Base-by-base conservation (phyloP, 2,797 vertebrate species). In the Lagocephalus sceleratus region DNA sequence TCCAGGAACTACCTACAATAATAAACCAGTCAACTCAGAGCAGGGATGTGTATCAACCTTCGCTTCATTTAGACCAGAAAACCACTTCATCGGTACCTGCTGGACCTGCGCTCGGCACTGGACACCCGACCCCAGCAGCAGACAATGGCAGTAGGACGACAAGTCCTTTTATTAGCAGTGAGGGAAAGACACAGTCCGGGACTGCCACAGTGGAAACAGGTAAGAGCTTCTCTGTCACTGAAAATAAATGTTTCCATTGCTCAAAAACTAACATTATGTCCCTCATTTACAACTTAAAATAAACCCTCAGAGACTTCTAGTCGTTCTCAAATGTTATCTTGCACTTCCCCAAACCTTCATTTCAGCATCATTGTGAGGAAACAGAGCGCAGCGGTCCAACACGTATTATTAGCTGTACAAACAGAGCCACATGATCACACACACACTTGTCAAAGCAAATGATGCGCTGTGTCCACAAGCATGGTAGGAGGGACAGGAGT, bases 381-480 rank as follows among this genome's bases (percentile, higher is more conserved):
- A 60, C 39, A 65, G 52, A 57, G 53, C 16, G 60, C 40, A 29
- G 3, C 20, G 46, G 17, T 51, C 23, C 47, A n/a, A 72, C n/a
- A 45, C 43, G 16, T 19, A 47, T 6, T 74, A 40, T 81, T 68
- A 71, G 57, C 54, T 45, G 10, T 51, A 29, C 23, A 52, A 49
- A 40, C 39, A 47, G 19, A 53, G 17, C 26, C 20, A 38, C 50
- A 47, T 1, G 0, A 41, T 57, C 17, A 15, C 45, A 72, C 45
- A 72, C 61, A 58, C 22, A 47, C 57, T 63, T 77, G 80, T 71
- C 46, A 73, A 74, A 78, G 73, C 66, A 66, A 75, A 68, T 68
- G 2, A 57, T 65, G 43, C 55, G 63, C 64, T 70, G 46, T 64
- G 70, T 68, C 47, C 16, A 57, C 62, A 76, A 61, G 40, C 38